These are phyloP conservation scores for Gasteruption jaculator DNA, from an alignment of 2,888 invertebrate genomes.

Conservation along the genomic window DNA sequence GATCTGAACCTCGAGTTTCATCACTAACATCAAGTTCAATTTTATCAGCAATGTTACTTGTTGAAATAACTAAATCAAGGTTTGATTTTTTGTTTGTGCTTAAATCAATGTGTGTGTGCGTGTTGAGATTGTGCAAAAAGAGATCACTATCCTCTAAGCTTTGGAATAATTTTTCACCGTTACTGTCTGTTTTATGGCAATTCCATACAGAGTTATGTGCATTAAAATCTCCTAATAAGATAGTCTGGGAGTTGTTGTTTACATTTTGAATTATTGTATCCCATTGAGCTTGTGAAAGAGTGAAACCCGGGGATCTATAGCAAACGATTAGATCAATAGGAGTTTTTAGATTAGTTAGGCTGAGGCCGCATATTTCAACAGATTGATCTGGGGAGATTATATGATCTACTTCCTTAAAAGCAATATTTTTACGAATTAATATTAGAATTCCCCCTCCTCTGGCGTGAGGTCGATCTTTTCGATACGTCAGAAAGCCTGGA, in stretches of 20 bases:
- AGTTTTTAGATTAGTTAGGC: constrained; percentile 8
- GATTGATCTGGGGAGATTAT: constrained; percentile 5
- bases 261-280: constrained; percentile 8
- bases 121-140: neutral
- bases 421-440: neutral
- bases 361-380: constrained; percentile 11
- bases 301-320: constrained; percentile 9
- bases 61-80: constrained; percentile 4
- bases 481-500: constrained; percentile 8
- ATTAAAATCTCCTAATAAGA: constrained; percentile 13
- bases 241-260: constrained; percentile 1
- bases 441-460: constrained; percentile 8
- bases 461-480: constrained; percentile 7
- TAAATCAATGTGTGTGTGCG: neutral
- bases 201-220: constrained; percentile 5
- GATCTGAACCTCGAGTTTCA: constrained; percentile 9
- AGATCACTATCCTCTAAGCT: neutral
- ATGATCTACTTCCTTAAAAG: neutral
- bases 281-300: constrained; percentile 12
- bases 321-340: constrained; percentile 4
- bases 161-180: constrained; percentile 4
- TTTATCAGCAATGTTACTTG: neutral
- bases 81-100: neutral
- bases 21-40: neutral
- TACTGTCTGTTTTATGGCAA: constrained; percentile 1